phyloP scores from a whole-genome alignment of 1,140 invertebrate species.

The Sycobia sp. region DNA sequence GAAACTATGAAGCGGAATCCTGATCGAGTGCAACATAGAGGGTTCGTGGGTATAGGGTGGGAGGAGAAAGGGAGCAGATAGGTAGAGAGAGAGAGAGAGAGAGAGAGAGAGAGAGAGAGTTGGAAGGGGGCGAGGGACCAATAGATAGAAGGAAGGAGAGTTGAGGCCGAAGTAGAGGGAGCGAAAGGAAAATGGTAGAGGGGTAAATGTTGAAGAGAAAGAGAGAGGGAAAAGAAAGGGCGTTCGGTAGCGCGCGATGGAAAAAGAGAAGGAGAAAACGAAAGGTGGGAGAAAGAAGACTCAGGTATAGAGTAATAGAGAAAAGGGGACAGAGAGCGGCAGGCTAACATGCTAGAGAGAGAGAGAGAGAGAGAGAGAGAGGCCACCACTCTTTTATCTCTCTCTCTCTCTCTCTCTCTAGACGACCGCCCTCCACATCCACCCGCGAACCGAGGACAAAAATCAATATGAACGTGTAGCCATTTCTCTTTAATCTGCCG shows the following conservation, averaged over 20 bases:
- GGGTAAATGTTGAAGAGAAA: constrained; percentile 40
- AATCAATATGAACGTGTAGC: constrained; percentile 64
- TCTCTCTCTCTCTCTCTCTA: constrained; percentile 57
- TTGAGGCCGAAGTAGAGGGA: too few relatives aligned
- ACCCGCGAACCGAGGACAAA: constrained; percentile 58
- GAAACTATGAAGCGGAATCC: constrained; percentile 32
- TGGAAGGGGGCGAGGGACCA: not conserved
- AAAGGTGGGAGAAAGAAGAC: constrained; percentile 10
- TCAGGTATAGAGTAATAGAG: constrained; percentile 30
- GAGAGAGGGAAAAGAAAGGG: constrained; percentile 32
- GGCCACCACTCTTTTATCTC: too few relatives aligned
- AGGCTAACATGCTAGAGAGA: constrained; percentile 23
- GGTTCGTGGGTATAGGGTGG: too few relatives aligned
- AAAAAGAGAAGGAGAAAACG: constrained; percentile 23
- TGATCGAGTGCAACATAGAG: constrained; percentile 10
- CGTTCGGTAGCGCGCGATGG: constrained; percentile 1
- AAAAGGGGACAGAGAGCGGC: constrained; percentile 22
- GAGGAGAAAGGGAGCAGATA: too few relatives aligned
- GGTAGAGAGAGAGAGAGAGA: too few relatives aligned
- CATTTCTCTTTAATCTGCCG: constrained; percentile 63
- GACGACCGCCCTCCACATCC: constrained; percentile 40
- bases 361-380: constrained; percentile 44
- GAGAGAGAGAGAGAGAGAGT: constrained; percentile 16
- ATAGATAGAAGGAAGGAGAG: not conserved
- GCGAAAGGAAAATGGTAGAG: constrained; percentile 29